Conservation (phyloP, 2,888 invertebrate genomes). For the Euclidia mi region DNA sequence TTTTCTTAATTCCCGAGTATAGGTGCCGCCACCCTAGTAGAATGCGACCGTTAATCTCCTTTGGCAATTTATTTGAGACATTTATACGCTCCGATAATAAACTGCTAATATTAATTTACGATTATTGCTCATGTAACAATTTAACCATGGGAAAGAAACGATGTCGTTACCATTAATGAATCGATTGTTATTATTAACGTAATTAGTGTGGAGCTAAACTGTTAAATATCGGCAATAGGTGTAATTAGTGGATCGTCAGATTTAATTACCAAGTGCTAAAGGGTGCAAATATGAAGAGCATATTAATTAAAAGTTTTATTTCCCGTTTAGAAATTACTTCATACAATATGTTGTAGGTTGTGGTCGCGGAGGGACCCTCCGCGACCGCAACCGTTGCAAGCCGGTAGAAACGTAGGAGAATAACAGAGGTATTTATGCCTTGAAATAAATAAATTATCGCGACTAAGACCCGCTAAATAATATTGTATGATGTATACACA, state of each 20-base stretch:
- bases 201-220: conserved; percentile 7
- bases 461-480: too few species aligned
- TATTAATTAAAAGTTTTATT: conserved; percentile 65
- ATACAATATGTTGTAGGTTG: too few species aligned
- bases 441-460: too few species aligned
- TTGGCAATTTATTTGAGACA: conserved; percentile 35
- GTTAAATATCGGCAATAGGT: conserved; percentile 21
- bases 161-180: not conserved
- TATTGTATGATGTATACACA: too few species aligned
- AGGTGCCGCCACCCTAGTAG: conserved; percentile 18
- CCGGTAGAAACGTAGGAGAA: too few species aligned
- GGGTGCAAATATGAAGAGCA: conserved; percentile 51
- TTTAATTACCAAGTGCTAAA: conserved; percentile 43
- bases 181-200: conserved; percentile 1
- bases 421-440: too few species aligned
- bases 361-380: too few species aligned
- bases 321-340: conserved; percentile 60
- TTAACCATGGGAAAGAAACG: not conserved
- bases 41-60: conserved; percentile 32
- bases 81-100: conserved; percentile 14
- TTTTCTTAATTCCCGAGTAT: conserved; percentile 45
- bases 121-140: not conserved
- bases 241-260: conserved; percentile 37
- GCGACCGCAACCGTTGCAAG: too few species aligned
- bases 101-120: not conserved